Evolutionary conservation across 2,888 invertebrate genomes (phyloP).

Genomic region (Oscheius onirici): DNA sequence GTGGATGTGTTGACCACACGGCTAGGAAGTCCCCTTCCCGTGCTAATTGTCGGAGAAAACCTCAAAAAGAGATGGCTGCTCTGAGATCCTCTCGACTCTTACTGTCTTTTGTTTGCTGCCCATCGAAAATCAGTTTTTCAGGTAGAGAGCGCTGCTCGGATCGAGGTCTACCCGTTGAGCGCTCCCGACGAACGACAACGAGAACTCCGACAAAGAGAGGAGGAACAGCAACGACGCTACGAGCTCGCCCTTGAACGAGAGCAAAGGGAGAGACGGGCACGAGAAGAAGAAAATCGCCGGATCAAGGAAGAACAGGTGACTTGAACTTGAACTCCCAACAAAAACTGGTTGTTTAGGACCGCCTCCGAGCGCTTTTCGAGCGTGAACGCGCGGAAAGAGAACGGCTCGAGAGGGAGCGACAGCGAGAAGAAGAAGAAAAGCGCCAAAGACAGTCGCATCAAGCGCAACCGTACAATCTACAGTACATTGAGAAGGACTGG

Average conservation of each 20-base stretch:
- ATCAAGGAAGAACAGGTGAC: constrained; percentile 41
- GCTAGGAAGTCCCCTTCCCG: background rate
- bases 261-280: constrained; percentile 39
- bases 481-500: constrained; percentile 37
- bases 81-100: constrained; percentile 20
- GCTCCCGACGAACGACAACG: constrained; percentile 54
- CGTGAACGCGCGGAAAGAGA: constrained; percentile 55
- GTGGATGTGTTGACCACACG: constrained; percentile 19
- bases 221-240: constrained; percentile 49
- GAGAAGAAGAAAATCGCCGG: constrained; percentile 50
- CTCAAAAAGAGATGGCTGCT: constrained; percentile 4
- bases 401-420: constrained; percentile 47
- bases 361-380: constrained; percentile 53
- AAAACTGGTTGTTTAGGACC: constrained; percentile 35
- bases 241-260: constrained; percentile 53
- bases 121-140: constrained; percentile 42
- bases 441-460: constrained; percentile 35
- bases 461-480: constrained; percentile 53
- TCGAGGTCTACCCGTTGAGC: constrained; percentile 69
- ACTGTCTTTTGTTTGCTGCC: background rate
- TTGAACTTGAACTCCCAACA: background rate
- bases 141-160: constrained; percentile 68
- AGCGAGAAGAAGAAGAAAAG: constrained; percentile 45
- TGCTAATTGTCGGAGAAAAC: background rate
- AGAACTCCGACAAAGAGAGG: constrained; percentile 47